Percentiles rank a stretch among this genome's conserved stretches.
phyloP scores from a whole-genome alignment of 2,797 vertebrate genomes.

The Huso huso region DNA sequence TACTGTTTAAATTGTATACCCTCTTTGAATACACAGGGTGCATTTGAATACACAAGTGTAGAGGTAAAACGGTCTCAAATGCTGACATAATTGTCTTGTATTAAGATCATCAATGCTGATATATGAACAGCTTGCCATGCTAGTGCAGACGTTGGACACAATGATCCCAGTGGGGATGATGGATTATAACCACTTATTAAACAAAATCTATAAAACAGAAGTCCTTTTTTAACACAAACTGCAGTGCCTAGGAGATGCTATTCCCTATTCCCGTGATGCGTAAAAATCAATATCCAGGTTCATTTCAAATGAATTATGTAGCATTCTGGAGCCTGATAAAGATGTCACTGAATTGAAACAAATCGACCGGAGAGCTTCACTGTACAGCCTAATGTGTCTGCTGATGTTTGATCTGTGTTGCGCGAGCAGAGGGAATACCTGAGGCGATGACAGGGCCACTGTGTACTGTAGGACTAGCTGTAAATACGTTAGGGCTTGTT shows the following conservation, averaged over 20 bases:
- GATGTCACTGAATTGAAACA: slow-evolving; percentile 18
- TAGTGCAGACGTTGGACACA: no score
- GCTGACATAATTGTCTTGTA: no score
- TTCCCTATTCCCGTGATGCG: background rate
- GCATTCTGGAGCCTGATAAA: slow-evolving; percentile 18
- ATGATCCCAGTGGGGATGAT: no score
- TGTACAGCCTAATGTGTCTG: background rate
- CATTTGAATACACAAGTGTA: no score
- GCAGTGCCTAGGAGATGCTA: background rate
- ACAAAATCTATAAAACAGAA: background rate
- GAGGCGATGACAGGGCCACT: background rate
- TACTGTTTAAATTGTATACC: no score
- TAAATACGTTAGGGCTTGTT: background rate
- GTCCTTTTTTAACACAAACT: background rate
- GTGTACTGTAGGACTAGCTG: background rate
- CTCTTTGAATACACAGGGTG: no score
- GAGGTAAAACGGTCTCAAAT: no score
- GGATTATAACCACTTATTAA: background rate
- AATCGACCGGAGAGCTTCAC: slow-evolving; percentile 15
- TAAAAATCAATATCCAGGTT: slow-evolving; percentile 25
- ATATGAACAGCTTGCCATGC: no score
- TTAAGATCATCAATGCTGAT: no score
- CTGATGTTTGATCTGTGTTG: slow-evolving; percentile 10
- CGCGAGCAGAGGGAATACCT: no score
- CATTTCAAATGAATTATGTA: slow-evolving; percentile 29